A percentile compares a stretch with the other conserved stretches of the same genome.
These are phyloP conservation scores for Sebastes fasciatus DNA, from an alignment of 2,113 vertebrate genomes.

Conservation along the genomic window DNA sequence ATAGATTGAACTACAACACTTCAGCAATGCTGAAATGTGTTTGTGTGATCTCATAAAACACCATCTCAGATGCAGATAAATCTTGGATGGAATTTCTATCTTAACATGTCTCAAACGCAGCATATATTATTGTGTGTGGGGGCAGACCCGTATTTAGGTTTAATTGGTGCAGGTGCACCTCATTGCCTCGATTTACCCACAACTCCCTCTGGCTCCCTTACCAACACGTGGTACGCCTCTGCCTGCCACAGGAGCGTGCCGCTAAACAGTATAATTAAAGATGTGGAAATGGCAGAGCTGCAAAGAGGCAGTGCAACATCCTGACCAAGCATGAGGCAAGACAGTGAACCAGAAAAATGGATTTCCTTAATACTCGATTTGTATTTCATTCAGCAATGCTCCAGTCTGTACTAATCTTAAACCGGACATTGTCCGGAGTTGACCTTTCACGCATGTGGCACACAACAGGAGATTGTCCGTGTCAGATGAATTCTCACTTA, in stretches of 20 bases:
- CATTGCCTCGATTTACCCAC: constrained; percentile 3
- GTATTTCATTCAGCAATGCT: neutral
- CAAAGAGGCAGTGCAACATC: neutral
- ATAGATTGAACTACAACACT: neutral
- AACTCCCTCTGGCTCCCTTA: constrained; percentile 13
- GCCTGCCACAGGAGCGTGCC: neutral
- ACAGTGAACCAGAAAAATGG: neutral
- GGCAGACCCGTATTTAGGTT: constrained; percentile 1
- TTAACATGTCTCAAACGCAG: neutral
- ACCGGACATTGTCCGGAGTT: too few relatives aligned
- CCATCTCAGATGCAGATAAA: neutral
- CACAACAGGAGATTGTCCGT: too few relatives aligned
- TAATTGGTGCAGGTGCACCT: constrained; percentile 55
- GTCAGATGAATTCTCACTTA: too few relatives aligned
- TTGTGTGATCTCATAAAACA: neutral
- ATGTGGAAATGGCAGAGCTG: neutral
- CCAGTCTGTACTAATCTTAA: neutral
- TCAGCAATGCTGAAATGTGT: neutral
- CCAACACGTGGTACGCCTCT: neutral
- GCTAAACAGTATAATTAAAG: constrained; percentile 24
- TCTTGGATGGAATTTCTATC: neutral
- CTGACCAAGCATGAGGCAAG: neutral
- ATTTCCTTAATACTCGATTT: neutral
- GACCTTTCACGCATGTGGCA: too few relatives aligned
- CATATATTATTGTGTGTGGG: neutral